Evolutionary conservation across 2,797 vertebrate species (phyloP), one percentile per base, ranked within the genome.

Genomic region (Tenualosa ilisha): DNA sequence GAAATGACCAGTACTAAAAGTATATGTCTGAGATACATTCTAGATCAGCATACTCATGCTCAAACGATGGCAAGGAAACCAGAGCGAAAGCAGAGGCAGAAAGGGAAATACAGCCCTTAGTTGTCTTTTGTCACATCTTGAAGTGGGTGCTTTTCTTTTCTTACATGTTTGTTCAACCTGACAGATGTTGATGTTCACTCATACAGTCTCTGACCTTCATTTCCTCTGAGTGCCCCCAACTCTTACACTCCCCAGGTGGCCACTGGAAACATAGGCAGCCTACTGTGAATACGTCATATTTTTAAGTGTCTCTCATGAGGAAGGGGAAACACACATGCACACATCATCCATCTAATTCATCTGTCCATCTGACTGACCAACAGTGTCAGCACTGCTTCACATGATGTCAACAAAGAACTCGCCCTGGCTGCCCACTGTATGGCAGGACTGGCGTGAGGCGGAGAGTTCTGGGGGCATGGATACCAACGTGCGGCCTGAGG

Each of bases 341-440:
- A 72, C 86, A 72, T 75, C 65, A 50, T 61, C 26, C 53, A 31
- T 11, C 63, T n/a, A 6, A 31, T 83, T 51, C 59, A 24, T 51
- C 17, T 17, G 37, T 79, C 72, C 17, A 20, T 79, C 20, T 37
- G 15, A 50, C 81, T 46, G 15, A 81, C 61, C 65, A 87, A 68
- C 65, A 68, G 81, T 81, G 56, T 49, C 9, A 31, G 68, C 31
- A 15, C 13, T 15, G 13, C 68, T 37, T 98, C 97, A 99, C 98
- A 99, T 99, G 93, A 99, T 98, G 93, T 99, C 98, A 84, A 99
- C 98, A 92, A 99, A 99, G 94, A 99, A 99, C 94, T 99, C 98
- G 93, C 98, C 98, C 81, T 98, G 97, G 89, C 98, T 99, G 92
- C 98, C 98, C 95, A 99, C 98, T 24, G 98, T 97, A 93, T 97